Evolutionary conservation across 2,888 invertebrate species (phyloP), one percentile per base, ranked within the genome.

Genomic region (Brenthis ino): DNA sequence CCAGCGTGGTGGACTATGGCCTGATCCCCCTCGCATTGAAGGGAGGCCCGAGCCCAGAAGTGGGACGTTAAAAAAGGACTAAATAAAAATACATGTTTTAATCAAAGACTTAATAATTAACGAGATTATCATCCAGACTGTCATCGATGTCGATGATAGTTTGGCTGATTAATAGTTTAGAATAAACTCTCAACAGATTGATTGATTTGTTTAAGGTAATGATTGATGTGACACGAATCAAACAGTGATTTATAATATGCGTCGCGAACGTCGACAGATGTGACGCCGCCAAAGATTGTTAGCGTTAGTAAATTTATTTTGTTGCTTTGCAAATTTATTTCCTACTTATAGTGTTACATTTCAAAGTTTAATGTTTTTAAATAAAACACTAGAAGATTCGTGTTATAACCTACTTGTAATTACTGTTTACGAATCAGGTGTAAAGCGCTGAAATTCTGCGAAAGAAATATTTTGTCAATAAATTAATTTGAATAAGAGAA

Each of bases 161-260:
- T 68, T 58, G 20, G 60, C 48, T 71, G 75, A 74, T 72, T 63
- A 67, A 71, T 70, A 72, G 69, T 63, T 64, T 61, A 55, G 58
- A 72, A 63, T 63, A 54, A 54, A 54, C 43, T 60, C 54, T 48
- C 54, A 60, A 57, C 73, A 81, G 84, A 86, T 85, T 86, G 86
- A 90, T 90, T 86, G 86, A 86, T 84, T 84, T 80, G 82, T 86
- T 86, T 80, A 82, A 79, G 77, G 77, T 78, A 80, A 77, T 86
- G 86, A 89, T 89, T 85, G 86, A 85, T 81, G 79, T 86, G 85
- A 88, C 90, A 88, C 85, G 86, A 85, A 77, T 77, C 74, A 77
- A 75, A 75, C 76, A 77, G 80, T 80, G 85, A 88, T 89, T 85
- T 85, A 88, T 85, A 79, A 74, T 70, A 60, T 75, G 75, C 77